Conservation (phyloP, 2,797 vertebrate species). For the Microcaecilia unicolor region DNA sequence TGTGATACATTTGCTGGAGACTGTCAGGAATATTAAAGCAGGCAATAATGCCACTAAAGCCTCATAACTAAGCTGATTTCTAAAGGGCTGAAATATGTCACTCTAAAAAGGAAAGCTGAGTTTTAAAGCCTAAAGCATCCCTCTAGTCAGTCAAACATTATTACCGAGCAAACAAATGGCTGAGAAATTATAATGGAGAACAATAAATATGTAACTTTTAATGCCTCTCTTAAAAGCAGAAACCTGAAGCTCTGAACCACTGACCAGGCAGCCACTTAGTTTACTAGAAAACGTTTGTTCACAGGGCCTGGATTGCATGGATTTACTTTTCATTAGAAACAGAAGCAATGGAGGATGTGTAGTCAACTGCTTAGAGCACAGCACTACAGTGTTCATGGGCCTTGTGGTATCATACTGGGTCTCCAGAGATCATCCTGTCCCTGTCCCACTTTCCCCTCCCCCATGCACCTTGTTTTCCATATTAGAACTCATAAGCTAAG, state of each 20-base stretch:
- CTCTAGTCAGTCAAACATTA: conserved; percentile 31
- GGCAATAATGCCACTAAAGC: conserved; percentile 74
- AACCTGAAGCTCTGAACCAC: conserved; percentile 5
- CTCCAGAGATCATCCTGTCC: too few species aligned
- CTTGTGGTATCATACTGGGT: too few species aligned
- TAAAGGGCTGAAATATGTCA: conserved; percentile 52
- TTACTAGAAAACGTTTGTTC: conserved; percentile 8
- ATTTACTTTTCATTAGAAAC: too few species aligned
- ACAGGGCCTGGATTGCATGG: conserved; percentile 17
- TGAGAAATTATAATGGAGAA: conserved; percentile 24
- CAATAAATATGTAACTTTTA: conserved; percentile 23
- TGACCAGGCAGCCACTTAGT: conserved; percentile 11
- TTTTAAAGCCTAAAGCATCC: conserved; percentile 41
- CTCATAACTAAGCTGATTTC: conserved; percentile 68
- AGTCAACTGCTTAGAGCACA: too few species aligned
- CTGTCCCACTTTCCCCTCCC: too few species aligned
- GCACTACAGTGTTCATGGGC: too few species aligned
- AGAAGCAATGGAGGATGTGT: too few species aligned
- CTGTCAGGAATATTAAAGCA: conserved; percentile 74
- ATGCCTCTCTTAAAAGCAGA: conserved; percentile 18
- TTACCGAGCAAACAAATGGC: conserved; percentile 22
- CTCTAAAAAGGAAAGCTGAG: conserved; percentile 36
- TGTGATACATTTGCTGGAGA: conserved; percentile 89
- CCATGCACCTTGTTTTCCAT: too few species aligned
- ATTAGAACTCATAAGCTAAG: too few species aligned